phyloP scores from a whole-genome alignment of 1,140 invertebrate species.

The Zophobas atratus region DNA sequence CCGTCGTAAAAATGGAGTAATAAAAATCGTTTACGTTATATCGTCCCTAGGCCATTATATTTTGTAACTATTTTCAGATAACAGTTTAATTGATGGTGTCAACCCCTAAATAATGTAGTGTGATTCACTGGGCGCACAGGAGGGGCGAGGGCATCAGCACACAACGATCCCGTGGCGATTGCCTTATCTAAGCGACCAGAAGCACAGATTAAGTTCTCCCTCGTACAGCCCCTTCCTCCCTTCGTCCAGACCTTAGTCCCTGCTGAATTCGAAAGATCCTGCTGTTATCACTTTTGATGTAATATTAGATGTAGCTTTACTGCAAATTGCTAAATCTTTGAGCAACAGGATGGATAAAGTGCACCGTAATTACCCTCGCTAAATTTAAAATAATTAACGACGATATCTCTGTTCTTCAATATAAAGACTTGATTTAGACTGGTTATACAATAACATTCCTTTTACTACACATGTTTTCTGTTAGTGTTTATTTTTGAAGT shows the following conservation, averaged over 20 bases:
- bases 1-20: slow-evolving; percentile 4
- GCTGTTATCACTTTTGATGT: slow-evolving; percentile 31
- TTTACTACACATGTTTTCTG: no score
- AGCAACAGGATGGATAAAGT: slow-evolving; percentile 18
- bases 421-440: no score
- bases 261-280: slow-evolving; percentile 21
- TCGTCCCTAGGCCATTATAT: slow-evolving; percentile 54
- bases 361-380: no score
- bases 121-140: slow-evolving; percentile 60
- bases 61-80: slow-evolving; percentile 66
- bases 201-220: slow-evolving; percentile 66
- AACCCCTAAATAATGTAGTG: slow-evolving; percentile 64
- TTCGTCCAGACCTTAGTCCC: slow-evolving; percentile 25
- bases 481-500: no score
- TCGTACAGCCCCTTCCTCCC: slow-evolving; percentile 49
- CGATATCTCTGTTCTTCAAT: no score
- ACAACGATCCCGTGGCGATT: slow-evolving; percentile 64
- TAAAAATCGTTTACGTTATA: slow-evolving; percentile 39
- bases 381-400: no score
- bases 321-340: background rate
- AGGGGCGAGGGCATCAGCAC: slow-evolving; percentile 53
- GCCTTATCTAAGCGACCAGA: slow-evolving; percentile 68
- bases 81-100: slow-evolving; percentile 67
- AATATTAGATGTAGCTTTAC: slow-evolving; percentile 1
- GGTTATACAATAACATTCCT: no score